Percentiles rank a stretch among this genome's conserved stretches.
Conservation (phyloP, 2,797 vertebrate genomes). For the Anguilla pacifica region DNA sequence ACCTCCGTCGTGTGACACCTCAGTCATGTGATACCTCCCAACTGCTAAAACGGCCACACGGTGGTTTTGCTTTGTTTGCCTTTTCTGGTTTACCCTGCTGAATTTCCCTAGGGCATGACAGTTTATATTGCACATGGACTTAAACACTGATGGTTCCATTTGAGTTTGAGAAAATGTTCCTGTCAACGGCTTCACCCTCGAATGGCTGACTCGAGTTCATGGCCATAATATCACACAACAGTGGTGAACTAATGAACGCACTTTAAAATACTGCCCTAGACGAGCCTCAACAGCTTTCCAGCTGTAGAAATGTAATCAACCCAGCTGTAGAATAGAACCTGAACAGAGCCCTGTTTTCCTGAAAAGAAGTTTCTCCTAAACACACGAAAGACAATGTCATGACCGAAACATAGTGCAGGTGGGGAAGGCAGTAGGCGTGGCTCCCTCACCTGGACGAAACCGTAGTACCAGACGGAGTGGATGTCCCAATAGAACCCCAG, state of each 20-base stretch:
- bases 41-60: not conserved
- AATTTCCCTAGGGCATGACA: not conserved
- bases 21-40: not conserved
- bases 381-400: not conserved
- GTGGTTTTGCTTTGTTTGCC: not conserved
- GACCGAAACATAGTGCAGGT: not conserved
- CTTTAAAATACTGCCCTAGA: not conserved
- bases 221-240: not conserved
- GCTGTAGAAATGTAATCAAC: not conserved
- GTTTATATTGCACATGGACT: not conserved
- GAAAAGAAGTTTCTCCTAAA: not conserved
- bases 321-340: not conserved
- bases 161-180: not conserved
- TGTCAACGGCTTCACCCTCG: not conserved
- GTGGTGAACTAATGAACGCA: not conserved
- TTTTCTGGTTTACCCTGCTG: not conserved
- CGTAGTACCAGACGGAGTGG: constrained; percentile 88
- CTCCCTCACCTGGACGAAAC: constrained; percentile 82
- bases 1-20: not conserved
- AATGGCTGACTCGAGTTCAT: not conserved
- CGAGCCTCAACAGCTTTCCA: not conserved
- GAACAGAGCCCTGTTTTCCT: not conserved
- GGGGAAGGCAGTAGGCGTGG: not conserved
- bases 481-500: constrained; percentile 91
- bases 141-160: not conserved